A percentile compares a stretch with the other conserved stretches of the same genome.
phyloP scores from a whole-genome alignment of 92 coral and sea anemone genomes.

The Epizoanthus illoricatus region DNA sequence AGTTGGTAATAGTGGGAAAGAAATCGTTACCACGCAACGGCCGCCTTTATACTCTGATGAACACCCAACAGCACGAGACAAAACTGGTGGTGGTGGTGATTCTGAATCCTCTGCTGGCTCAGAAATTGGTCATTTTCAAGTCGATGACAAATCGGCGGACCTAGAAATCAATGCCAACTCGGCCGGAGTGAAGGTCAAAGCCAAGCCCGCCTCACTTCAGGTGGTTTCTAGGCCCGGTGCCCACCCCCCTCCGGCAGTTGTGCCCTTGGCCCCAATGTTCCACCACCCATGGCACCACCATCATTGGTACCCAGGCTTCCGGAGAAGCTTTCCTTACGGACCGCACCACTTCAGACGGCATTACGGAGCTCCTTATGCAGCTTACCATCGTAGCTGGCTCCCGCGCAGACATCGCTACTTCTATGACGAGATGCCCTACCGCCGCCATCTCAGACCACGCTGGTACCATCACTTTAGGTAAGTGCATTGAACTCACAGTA shows the following conservation, averaged over 20 bases:
- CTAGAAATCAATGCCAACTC: slow-evolving; percentile 98
- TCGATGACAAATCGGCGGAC: slow-evolving; percentile 97
- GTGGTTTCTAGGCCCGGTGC: slow-evolving; percentile 98
- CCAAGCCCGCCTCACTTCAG: slow-evolving; percentile 98
- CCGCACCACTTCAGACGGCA: slow-evolving; percentile 54
- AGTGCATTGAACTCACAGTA: background rate
- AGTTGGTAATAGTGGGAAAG: slow-evolving; percentile 83
- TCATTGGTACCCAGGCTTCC: slow-evolving; percentile 79
- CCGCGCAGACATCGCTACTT: slow-evolving; percentile 34
- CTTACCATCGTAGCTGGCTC: slow-evolving; percentile 36
- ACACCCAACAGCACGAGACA: slow-evolving; percentile 16
- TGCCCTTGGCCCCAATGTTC: slow-evolving; percentile 67
- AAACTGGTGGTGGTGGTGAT: background rate
- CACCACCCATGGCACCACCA: slow-evolving; percentile 66
- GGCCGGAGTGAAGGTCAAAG: slow-evolving; percentile 96
- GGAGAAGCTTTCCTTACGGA: slow-evolving; percentile 51
- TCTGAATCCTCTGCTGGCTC: slow-evolving; percentile 54
- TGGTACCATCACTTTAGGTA: slow-evolving; percentile 35
- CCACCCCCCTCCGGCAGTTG: slow-evolving; percentile 67
- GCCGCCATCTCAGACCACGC: slow-evolving; percentile 26
- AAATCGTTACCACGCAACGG: slow-evolving; percentile 71
- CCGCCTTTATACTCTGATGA: slow-evolving; percentile 30
- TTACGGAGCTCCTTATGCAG: slow-evolving; percentile 49
- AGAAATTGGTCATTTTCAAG: slow-evolving; percentile 93
- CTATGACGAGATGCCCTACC: slow-evolving; percentile 20